Conservation (phyloP, 2,797 vertebrate genomes). For the Cercopithecus hamlyni region DNA sequence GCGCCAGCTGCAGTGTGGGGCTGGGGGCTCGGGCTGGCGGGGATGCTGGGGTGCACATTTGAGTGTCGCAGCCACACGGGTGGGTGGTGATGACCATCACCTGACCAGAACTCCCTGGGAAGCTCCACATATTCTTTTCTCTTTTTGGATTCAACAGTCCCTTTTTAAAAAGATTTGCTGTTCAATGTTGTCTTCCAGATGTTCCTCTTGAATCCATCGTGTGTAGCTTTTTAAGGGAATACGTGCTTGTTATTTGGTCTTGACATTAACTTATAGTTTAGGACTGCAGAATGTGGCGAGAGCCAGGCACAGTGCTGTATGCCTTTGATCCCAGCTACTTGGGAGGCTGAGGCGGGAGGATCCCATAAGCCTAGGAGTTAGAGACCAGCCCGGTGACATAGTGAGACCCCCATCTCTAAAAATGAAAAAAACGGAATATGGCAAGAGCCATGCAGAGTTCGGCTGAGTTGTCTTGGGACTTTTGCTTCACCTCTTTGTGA, state of each 20-base stretch:
- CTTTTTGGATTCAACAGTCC: background rate
- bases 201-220: rapidly evolving
- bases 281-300: background rate
- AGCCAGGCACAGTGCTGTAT: no score
- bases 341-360: background rate
- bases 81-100: background rate
- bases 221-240: background rate
- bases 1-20: background rate
- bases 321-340: background rate
- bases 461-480: rapidly evolving
- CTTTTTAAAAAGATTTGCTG: background rate
- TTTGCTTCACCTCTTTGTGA: rapidly evolving
- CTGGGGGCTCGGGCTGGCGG: background rate
- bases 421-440: background rate
- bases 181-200: rapidly evolving
- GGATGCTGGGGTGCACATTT: background rate
- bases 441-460: rapidly evolving
- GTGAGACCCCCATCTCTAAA: background rate
- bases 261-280: rapidly evolving
- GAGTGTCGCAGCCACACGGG: no score
- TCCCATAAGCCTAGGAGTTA: background rate
- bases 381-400: background rate
- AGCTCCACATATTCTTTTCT: background rate
- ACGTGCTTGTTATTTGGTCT: rapidly evolving
- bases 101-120: background rate